Percentiles rank a stretch among this genome's conserved stretches.
These are phyloP conservation scores for Drosophila simulans DNA, from an alignment of 1,140 invertebrate species.

Conservation along the genomic window DNA sequence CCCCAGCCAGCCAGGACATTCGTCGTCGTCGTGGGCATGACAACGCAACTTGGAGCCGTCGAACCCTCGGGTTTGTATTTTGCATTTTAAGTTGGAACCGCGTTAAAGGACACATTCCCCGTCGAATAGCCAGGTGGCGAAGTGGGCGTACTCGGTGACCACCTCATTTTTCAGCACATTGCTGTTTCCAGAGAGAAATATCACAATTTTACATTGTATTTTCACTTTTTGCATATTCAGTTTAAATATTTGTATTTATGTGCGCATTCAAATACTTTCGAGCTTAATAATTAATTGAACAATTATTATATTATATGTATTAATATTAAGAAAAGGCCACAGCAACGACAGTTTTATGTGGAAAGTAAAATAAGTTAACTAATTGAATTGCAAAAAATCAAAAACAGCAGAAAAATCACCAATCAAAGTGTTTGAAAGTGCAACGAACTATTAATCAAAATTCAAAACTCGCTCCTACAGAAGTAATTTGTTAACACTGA, in stretches of 20 bases:
- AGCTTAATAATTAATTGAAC: background rate
- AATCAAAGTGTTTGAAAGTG: no score
- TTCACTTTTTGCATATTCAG: background rate
- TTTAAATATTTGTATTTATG: background rate
- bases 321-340: no score
- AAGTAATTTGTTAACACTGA: no score
- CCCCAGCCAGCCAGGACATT: conserved; percentile 20
- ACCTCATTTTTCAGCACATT: conserved; percentile 19
- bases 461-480: no score
- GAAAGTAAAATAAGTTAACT: no score
- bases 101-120: conserved; percentile 51
- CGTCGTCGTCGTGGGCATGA: conserved; percentile 51
- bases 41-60: conserved; percentile 73
- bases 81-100: conserved; percentile 77
- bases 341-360: no score
- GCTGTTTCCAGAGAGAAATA: conserved; percentile 16
- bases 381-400: no score
- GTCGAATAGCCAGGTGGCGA: conserved; percentile 12
- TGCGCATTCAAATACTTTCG: no score
- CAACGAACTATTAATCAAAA: no score
- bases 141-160: conserved; percentile 11
- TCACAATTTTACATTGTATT: conserved; percentile 20
- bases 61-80: conserved; percentile 68
- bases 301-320: background rate
- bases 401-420: no score